Evolutionary conservation across 2,888 invertebrate species (phyloP), one percentile per base, ranked within the genome.

Genomic region (Scaptomyza cyrtandrae): DNA sequence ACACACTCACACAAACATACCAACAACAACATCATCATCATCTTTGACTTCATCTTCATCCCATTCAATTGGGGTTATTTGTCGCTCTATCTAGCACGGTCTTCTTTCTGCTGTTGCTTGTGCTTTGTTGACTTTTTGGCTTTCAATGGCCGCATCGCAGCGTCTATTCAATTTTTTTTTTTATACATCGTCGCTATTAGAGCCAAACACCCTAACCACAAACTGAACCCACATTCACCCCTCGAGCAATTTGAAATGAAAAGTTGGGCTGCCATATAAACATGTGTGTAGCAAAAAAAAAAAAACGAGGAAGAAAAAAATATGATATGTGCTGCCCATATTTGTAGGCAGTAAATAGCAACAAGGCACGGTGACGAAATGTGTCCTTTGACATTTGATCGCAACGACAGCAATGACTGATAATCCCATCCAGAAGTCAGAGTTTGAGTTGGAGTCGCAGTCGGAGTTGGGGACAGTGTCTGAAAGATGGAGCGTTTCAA

Each of bases 21-120:
- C 19, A 29, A 27, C n/a, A 45, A 50, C 74, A 73, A 53, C 64
- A 64, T 44, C 68, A 69, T 68, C 81, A 78, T 44, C 53, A 48
- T 54, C 60, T 37, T 50, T 54, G 39, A 37, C 39, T 39, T 14
- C 29, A 48, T 58, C 55, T 39, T 14, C 29, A 48, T 58, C 55
- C 58, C 80, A 78, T 84, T 80, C 89, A 89, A 89, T 88, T 88
- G 89, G 89, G 89, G 86, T 82, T 87, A 86, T 88, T 88, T 86
- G 88, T 86, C 85, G 80, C 80, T 84, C 74, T 87, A 85, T 87
- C 69, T 86, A 60, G 70, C 71, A 70, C 65, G 66, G 56, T 79
- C 64, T 41, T 52, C 50, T 16, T 41, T 16, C 14, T 41, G 41
- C 16, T 44, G 66, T 54, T 39, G 24, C 24, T 60, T 39, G 78